phyloP scores from a whole-genome alignment of 2,113 vertebrate genomes.

The Protobothrops flavoviridis region DNA sequence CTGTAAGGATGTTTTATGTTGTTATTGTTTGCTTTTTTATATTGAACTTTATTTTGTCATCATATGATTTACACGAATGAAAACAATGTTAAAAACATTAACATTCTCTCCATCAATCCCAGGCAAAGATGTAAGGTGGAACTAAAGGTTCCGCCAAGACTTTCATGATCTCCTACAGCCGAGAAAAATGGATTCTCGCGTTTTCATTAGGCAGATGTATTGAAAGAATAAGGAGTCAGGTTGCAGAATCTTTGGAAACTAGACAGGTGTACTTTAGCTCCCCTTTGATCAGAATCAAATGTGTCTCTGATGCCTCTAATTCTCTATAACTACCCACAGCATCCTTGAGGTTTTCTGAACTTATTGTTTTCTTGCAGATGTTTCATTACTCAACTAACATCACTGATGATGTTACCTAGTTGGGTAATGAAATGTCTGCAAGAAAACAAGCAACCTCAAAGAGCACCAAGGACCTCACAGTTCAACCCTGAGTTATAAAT shows the following conservation, averaged over 20 bases:
- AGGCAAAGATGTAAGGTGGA: neutral
- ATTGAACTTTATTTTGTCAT: neutral
- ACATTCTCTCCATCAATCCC: neutral
- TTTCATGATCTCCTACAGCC: neutral
- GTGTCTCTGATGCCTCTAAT: neutral
- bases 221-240: neutral
- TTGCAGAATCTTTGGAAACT: neutral
- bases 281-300: neutral
- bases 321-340: neutral
- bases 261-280: neutral
- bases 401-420: too few relatives aligned
- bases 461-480: too few relatives aligned
- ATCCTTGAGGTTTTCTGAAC: neutral
- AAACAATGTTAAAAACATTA: neutral
- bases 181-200: neutral
- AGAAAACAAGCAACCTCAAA: too few relatives aligned
- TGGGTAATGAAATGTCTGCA: too few relatives aligned
- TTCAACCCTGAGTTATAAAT: neutral
- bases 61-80: neutral
- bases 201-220: neutral
- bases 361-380: neutral
- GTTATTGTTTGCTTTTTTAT: neutral
- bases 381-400: neutral
- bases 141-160: neutral
- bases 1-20: neutral